Evolutionary conservation across 2,888 invertebrate species (phyloP).

Genomic region (Leptinotarsa peninsularis): DNA sequence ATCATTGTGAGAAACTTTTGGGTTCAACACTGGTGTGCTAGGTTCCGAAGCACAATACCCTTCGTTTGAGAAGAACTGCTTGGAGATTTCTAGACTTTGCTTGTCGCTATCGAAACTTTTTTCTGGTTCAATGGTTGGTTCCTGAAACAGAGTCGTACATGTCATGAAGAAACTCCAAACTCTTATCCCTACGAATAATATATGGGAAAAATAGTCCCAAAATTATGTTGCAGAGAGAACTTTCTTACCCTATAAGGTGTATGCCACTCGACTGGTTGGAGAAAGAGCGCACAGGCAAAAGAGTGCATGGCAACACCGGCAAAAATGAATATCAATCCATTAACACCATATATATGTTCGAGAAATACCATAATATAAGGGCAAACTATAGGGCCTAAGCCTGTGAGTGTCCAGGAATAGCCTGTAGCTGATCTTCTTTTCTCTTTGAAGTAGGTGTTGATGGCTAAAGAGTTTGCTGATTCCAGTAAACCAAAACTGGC

Average conservation of each 20-base stretch:
- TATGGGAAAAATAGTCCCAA: too few species aligned
- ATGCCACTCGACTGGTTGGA: constrained; percentile 84
- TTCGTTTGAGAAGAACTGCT: constrained; percentile 21
- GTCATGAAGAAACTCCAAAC: too few species aligned
- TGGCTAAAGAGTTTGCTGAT: constrained; percentile 77
- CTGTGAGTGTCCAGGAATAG: constrained; percentile 78
- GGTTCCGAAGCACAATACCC: constrained; percentile 26
- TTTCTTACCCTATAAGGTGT: constrained; percentile 65
- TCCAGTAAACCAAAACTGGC: constrained; percentile 75
- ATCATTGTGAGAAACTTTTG: neutral
- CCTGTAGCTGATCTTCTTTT: constrained; percentile 79
- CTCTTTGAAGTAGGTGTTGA: constrained; percentile 80
- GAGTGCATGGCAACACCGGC: constrained; percentile 77
- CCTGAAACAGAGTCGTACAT: neutral
- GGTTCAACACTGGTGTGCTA: neutral
- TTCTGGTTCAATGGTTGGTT: neutral
- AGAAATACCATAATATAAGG: constrained; percentile 77
- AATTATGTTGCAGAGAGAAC: too few species aligned
- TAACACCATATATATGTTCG: constrained; percentile 73
- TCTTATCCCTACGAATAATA: too few species aligned
- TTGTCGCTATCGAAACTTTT: neutral
- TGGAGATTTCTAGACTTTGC: neutral
- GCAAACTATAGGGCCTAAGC: constrained; percentile 79
- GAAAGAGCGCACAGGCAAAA: constrained; percentile 74
- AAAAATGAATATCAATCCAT: constrained; percentile 76